These are phyloP conservation scores for Australoheros facetus DNA, from an alignment of 2,797 vertebrate species.

Conservation along the genomic window DNA sequence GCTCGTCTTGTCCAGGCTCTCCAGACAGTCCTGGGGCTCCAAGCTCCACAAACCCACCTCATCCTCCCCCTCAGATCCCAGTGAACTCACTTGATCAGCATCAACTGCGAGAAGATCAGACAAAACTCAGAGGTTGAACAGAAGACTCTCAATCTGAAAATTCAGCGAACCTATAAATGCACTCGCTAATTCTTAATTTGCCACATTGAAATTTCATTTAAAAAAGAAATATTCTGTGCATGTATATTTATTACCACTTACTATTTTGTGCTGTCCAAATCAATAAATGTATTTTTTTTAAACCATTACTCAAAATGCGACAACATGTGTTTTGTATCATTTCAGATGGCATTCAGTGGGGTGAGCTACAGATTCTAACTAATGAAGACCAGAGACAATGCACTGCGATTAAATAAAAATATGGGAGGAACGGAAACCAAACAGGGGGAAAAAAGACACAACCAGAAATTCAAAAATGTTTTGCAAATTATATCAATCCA, in stretches of 20 bases:
- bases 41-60: slow-evolving; percentile 79
- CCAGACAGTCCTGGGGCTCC: slow-evolving; percentile 79
- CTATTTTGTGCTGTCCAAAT: slow-evolving; percentile 8
- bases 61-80: slow-evolving; percentile 85
- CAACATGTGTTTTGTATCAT: slow-evolving; percentile 15
- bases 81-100: slow-evolving; percentile 70
- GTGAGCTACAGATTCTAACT: slow-evolving; percentile 14
- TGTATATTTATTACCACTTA: slow-evolving; percentile 1
- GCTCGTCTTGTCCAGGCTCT: slow-evolving; percentile 79
- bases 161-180: neutral
- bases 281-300: neutral
- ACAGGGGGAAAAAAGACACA: slow-evolving; percentile 4
- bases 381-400: slow-evolving; percentile 18
- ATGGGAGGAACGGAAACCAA: slow-evolving; percentile 45
- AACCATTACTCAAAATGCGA: slow-evolving; percentile 1
- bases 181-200: neutral
- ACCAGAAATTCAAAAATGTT: slow-evolving; percentile 23
- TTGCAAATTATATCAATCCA: slow-evolving; percentile 5
- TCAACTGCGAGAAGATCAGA: slow-evolving; percentile 62
- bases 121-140: neutral
- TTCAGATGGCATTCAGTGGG: slow-evolving; percentile 17
- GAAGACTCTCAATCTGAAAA: neutral
- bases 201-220: neutral
- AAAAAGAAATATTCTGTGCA: neutral
- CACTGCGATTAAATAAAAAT: neutral